Evolutionary conservation across 2,888 invertebrate genomes (phyloP).

Genomic region (Aphodius granarius): DNA sequence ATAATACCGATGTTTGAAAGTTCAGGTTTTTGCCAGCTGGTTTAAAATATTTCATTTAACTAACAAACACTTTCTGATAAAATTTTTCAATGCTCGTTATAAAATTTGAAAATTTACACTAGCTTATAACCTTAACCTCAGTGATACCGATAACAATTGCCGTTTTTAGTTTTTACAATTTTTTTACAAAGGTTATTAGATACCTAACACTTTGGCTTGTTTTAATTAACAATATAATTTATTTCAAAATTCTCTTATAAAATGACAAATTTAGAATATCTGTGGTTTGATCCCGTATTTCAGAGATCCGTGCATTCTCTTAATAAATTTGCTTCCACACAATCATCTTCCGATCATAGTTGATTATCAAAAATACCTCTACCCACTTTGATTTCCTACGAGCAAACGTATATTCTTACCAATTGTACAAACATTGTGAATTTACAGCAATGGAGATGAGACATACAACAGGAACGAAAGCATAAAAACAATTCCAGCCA

Average conservation of each 20-base stretch:
- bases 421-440: slow-evolving; percentile 22
- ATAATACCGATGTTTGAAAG: slow-evolving; percentile 31
- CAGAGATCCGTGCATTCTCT: slow-evolving; percentile 10
- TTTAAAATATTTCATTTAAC: slow-evolving; percentile 38
- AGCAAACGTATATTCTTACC: slow-evolving; percentile 3
- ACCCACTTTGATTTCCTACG: slow-evolving; percentile 27
- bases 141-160: slow-evolving; percentile 48
- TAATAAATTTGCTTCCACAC: slow-evolving; percentile 11
- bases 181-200: slow-evolving; percentile 42
- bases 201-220: slow-evolving; percentile 43
- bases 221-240: slow-evolving; percentile 40
- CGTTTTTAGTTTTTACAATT: slow-evolving; percentile 31
- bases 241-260: slow-evolving; percentile 34
- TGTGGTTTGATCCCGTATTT: slow-evolving; percentile 19
- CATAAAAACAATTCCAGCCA: slow-evolving; percentile 26
- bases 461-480: slow-evolving; percentile 26
- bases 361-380: slow-evolving; percentile 42
- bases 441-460: slow-evolving; percentile 22
- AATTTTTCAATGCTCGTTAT: slow-evolving; percentile 16
- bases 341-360: slow-evolving; percentile 6
- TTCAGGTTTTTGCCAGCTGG: slow-evolving; percentile 25
- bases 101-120: slow-evolving; percentile 36
- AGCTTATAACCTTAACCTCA: slow-evolving; percentile 39
- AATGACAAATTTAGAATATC: slow-evolving; percentile 45
- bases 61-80: slow-evolving; percentile 28